Conservation (phyloP, 2,113 vertebrate species). For the Mugil cephalus region DNA sequence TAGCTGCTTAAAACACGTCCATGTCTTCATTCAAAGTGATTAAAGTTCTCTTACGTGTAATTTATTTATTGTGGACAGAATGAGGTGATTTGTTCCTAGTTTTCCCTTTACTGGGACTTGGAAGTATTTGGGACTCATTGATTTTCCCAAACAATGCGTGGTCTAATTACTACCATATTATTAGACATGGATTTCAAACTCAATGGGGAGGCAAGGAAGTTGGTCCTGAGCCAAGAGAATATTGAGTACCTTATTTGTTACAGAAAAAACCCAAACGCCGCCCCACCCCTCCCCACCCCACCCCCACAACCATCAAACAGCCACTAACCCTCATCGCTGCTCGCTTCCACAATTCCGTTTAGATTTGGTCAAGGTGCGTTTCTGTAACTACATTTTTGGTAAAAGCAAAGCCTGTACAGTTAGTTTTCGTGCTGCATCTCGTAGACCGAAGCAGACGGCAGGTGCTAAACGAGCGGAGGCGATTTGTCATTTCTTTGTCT, state of each 20-base stretch:
- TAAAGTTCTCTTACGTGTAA: neutral
- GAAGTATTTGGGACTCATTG: slow-evolving; percentile 43
- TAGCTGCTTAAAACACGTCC: neutral
- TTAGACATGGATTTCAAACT: slow-evolving; percentile 61
- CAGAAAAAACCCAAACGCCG: slow-evolving; percentile 10
- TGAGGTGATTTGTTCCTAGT: slow-evolving; percentile 14
- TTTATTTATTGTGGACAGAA: slow-evolving; percentile 10
- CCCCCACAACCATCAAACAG: too few species aligned
- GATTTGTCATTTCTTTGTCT: slow-evolving; percentile 46
- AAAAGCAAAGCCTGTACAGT: neutral
- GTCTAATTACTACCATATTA: slow-evolving; percentile 62
- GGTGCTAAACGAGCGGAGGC: slow-evolving; percentile 26
- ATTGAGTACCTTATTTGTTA: slow-evolving; percentile 58
- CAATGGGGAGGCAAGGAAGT: slow-evolving; percentile 40
- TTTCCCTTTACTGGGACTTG: slow-evolving; percentile 40
- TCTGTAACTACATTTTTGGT: neutral
- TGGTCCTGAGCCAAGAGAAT: slow-evolving; percentile 60
- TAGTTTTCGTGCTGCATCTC: slow-evolving; percentile 10
- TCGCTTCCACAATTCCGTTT: slow-evolving; percentile 3
- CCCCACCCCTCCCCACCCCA: neutral
- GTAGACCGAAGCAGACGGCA: slow-evolving; percentile 5
- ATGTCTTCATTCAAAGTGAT: neutral
- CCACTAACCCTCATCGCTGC: neutral
- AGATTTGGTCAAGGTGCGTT: slow-evolving; percentile 5
- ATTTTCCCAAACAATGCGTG: slow-evolving; percentile 54